Base-by-base conservation (phyloP, 2,888 invertebrate species). In the Eristalinus aeneus region DNA sequence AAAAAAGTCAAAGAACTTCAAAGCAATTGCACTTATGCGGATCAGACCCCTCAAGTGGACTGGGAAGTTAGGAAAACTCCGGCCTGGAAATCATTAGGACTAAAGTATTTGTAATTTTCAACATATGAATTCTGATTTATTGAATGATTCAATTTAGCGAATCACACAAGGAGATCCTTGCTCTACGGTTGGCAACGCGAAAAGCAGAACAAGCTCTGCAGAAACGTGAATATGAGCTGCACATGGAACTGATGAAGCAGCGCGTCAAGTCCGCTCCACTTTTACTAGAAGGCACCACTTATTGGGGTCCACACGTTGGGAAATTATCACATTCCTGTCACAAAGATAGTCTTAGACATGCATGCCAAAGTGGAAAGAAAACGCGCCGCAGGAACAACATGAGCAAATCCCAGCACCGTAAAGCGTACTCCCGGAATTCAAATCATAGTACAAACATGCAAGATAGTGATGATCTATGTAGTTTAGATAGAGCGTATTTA, bases 51-150 rank as follows among this genome's bases (percentile, higher is more conserved):
- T 1, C 90, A 90, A 12, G 88, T 90, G 4, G 91, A 92, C 83
- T 93, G 92, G 92, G 93, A 92, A 88, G 92, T 93, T 0, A 89
- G 92, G 1, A 92, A 91, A 88, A 92, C 92, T 6, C 92, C 93
- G 0, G 93, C 92, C 5, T 93, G 93, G 92, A 92, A 92, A 81
- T 91, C 92, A 0, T 78, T 93, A 8, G 89, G 91, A 2, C 88
- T 91, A 2, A 92, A 92, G 92, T 92, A 72, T 88, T n/a, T n/a
- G n/a, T n/a, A n/a, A n/a, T n/a, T n/a, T n/a, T n/a, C n/a, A n/a
- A n/a, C n/a, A 5, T 27, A 27, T 27, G 27, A 27, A 27, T 5
- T 27, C 2, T 27, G 27, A 27, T 27, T n/a, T 2, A 0, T 9
- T 6, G 16, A 11, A 39, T 23, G 0, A 10, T n/a, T 31, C 12